Evolutionary conservation across 2,113 vertebrate species (phyloP).

Genomic region (Barnardius zonarius): DNA sequence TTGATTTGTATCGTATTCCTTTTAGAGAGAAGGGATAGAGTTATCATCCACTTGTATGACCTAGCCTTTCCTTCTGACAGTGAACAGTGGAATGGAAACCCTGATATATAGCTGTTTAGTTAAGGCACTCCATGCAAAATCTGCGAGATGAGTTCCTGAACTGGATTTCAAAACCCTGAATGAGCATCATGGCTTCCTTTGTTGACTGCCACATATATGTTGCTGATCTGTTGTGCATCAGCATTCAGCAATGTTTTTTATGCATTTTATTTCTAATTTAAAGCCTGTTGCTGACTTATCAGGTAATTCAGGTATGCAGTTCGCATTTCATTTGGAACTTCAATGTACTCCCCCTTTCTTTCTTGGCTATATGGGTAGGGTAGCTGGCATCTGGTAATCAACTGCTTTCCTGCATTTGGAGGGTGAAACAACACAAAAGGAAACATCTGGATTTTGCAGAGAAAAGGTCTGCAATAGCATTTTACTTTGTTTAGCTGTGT

Average conservation of each 20-base stretch:
- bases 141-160: not conserved
- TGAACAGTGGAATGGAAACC: not conserved
- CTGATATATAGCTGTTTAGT: not conserved
- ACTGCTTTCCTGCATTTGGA: not conserved
- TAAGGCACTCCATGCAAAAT: not conserved
- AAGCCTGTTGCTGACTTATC: not conserved
- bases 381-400: not conserved
- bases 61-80: not conserved
- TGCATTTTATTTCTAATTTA: not conserved
- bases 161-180: not conserved
- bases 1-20: not conserved
- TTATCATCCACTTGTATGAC: not conserved
- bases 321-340: not conserved
- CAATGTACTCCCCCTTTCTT: not conserved
- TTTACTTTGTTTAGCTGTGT: not conserved
- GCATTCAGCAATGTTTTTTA: not conserved
- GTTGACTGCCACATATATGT: fast-evolving
- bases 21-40: not conserved
- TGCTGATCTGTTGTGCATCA: not conserved
- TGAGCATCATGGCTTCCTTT: not conserved
- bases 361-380: not conserved
- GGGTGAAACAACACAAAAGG: not conserved
- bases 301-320: not conserved
- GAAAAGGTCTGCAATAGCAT: not conserved
- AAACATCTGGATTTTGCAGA: not conserved